Evolutionary conservation across 2,797 vertebrate genomes (phyloP).

Genomic region (Hapalemur alaotrensis): DNA sequence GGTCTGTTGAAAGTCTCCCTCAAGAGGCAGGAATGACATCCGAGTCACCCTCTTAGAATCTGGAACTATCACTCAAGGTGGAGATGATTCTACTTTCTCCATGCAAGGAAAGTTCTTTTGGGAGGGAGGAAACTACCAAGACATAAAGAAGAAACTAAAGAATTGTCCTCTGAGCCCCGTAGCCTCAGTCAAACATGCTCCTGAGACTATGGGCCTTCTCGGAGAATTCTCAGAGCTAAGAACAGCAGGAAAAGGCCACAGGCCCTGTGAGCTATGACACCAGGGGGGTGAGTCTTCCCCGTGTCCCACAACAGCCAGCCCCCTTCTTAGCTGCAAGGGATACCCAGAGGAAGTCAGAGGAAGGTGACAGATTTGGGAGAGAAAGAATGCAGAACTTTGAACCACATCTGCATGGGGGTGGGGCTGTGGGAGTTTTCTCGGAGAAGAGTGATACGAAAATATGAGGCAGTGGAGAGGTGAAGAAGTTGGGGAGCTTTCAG

Average conservation of each 20-base stretch:
- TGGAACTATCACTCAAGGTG: neutral
- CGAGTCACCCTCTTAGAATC: neutral
- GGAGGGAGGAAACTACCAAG: neutral
- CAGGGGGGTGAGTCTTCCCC: neutral
- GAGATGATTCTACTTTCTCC: neutral
- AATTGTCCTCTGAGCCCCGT: neutral
- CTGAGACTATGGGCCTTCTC: neutral
- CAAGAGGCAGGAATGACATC: neutral
- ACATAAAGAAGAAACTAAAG: neutral
- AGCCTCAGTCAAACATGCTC: neutral
- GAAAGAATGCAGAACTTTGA: neutral
- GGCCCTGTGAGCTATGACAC: neutral
- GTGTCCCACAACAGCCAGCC: neutral
- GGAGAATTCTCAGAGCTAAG: neutral
- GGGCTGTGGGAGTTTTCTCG: fast-evolving
- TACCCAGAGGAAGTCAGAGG: neutral
- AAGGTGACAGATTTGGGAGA: neutral
- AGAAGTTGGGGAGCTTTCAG: neutral
- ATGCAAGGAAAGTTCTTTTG: neutral
- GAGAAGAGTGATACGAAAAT: neutral
- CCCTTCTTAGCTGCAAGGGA: neutral
- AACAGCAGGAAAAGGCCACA: neutral
- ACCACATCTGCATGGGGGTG: neutral
- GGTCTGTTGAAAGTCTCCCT: neutral
- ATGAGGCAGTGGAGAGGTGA: neutral